Base-by-base conservation (phyloP, 2,797 vertebrate species). In the Hypotaenidia okinawae region DNA sequence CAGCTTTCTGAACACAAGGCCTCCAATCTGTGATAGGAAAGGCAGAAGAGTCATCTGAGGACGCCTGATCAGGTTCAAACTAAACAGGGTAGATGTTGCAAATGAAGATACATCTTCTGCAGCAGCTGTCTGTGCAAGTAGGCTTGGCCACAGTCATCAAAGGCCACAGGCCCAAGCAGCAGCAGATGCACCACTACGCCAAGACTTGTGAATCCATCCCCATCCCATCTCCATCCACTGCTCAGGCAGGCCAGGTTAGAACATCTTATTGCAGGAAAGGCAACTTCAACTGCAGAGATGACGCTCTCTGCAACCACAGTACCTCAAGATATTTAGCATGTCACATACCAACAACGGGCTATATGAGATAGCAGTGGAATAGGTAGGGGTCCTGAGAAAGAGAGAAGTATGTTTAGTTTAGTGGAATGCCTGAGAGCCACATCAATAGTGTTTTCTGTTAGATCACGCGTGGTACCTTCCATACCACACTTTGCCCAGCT, bases 351-450 rank as follows among this genome's bases (percentile, higher is more conserved):
- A 1, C 24, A 39, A 14, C 8, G 10, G 24, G 15, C 62, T 58
- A 13, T 2, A 1, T 10, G 11, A 33, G 27, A 25, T 30, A n/a
- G 59, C 51, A 66, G 16, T 4, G 14, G 9, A 64, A 37, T 0
- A 17, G 54, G 54, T 2, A 35, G 14, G 10, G 5, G 13, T 24
- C 19, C 52, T 10, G 24, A 68, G 54, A 32, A 68, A 37, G 13
- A 25, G 39, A 59, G 24, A 27, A 55, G 9, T 17, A 12, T 4
- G 2, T 35, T 52, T 72, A 14, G 13, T 62, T 62, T 24, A 21
- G 23, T 16, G 35, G 10, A 4, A 35, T 0, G 5, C 21, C 41
- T 9, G 64, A 10, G 51, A 73, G 9, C 13, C 74, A 41, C n/a
- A 68, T 13, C 75, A 54, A 33, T 0, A 10, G 4, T 7, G 15